A percentile compares a stretch with the other conserved stretches of the same genome.
Conservation (phyloP, 2,888 invertebrate genomes). For the Eristalis tenax region DNA sequence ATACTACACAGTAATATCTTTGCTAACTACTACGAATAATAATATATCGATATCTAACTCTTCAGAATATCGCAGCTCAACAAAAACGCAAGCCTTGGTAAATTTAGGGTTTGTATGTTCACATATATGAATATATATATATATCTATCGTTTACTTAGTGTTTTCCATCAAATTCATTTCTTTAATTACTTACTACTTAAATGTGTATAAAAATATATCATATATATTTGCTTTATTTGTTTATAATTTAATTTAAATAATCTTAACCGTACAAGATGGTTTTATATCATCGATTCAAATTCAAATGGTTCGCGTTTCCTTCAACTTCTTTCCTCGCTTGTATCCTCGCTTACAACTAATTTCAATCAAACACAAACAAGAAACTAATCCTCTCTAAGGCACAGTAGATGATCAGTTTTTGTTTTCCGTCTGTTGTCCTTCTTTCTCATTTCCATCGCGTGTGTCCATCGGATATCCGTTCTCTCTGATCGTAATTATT, state of each 20-base stretch:
- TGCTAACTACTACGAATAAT: conserved; percentile 58
- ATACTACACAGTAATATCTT: conserved; percentile 71
- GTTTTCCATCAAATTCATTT: not conserved
- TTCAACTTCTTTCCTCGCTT: not conserved
- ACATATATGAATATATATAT: conserved; percentile 49
- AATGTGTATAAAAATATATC: conserved; percentile 74
- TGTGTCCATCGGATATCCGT: too few species aligned
- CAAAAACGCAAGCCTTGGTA: conserved; percentile 80
- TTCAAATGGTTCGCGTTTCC: conserved; percentile 30
- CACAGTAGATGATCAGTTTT: conserved; percentile 67
- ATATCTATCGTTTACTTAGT: conserved; percentile 17
- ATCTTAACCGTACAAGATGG: conserved; percentile 75
- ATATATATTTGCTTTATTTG: conserved; percentile 60
- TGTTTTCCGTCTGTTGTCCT: conserved; percentile 5
- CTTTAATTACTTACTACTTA: conserved; percentile 37
- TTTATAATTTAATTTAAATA: conserved; percentile 75
- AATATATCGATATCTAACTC: conserved; percentile 51
- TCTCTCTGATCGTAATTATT: conserved; percentile 34
- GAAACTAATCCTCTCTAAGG: conserved; percentile 64
- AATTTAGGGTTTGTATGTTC: conserved; percentile 30
- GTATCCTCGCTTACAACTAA: not conserved
- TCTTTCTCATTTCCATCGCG: conserved; percentile 44
- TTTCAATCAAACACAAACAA: not conserved
- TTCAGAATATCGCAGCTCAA: conserved; percentile 77
- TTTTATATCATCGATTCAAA: conserved; percentile 45